phyloP scores from a whole-genome alignment of 2,113 vertebrate genomes.

The Donacobius atricapilla region DNA sequence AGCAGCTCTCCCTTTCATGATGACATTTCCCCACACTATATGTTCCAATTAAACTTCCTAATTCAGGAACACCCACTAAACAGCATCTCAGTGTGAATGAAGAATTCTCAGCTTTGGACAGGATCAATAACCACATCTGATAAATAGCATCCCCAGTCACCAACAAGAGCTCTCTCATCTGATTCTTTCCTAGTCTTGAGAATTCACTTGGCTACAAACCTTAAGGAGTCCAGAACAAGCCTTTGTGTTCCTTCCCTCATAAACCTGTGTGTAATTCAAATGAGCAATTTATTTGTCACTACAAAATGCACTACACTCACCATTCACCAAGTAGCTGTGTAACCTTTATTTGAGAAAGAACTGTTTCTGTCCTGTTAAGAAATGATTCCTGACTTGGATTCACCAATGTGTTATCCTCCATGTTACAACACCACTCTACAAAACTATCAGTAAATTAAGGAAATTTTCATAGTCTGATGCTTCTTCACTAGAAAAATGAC shows the following conservation, averaged over 20 bases:
- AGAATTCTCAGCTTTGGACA: background rate
- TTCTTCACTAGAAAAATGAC: background rate
- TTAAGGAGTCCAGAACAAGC: background rate
- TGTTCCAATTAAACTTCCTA: background rate
- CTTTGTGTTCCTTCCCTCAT: background rate
- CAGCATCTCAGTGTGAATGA: background rate
- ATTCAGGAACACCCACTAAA: background rate
- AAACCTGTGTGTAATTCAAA: background rate
- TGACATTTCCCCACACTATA: no score
- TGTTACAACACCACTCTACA: background rate
- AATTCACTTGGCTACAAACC: background rate
- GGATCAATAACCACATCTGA: background rate
- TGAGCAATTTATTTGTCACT: background rate
- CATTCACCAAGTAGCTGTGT: background rate
- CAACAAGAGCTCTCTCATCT: background rate
- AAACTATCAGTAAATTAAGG: background rate
- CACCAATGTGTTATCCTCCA: background rate
- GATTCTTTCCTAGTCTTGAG: background rate
- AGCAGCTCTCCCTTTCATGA: background rate
- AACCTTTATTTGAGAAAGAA: background rate
- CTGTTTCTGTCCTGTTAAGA: background rate
- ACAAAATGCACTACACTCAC: background rate
- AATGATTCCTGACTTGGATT: background rate
- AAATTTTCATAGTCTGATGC: background rate
- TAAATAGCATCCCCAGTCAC: background rate